phyloP scores from a whole-genome alignment of 2,113 vertebrate genomes.

The Tachycineta bicolor region DNA sequence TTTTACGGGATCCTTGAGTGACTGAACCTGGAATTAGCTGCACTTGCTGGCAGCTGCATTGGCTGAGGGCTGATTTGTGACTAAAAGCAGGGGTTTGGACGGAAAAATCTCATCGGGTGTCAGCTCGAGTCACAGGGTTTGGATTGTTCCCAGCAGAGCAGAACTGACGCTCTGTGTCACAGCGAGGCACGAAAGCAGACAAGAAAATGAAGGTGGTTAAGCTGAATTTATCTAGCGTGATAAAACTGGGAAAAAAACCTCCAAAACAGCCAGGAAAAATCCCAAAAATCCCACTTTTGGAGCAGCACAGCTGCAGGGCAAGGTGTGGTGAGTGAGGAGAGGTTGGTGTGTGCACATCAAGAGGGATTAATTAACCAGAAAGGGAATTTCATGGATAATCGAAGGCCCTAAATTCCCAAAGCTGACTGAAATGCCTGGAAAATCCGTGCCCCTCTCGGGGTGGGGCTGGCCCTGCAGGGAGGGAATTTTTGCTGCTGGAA shows the following conservation, averaged over 20 bases:
- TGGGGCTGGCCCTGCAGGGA: background rate
- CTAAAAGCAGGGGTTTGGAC: background rate
- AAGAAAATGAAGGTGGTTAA: background rate
- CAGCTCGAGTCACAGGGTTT: background rate
- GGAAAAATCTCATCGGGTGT: background rate
- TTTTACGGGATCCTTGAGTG: background rate
- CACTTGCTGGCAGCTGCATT: background rate
- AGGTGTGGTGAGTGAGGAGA: accelerated
- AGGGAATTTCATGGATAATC: background rate
- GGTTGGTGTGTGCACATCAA: background rate
- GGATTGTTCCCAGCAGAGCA: background rate
- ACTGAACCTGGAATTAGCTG: background rate
- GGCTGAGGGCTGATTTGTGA: background rate
- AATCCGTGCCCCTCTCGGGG: background rate
- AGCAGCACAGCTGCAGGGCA: too few species aligned
- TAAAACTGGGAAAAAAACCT: accelerated
- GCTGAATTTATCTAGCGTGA: background rate
- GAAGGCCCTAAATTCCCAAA: background rate
- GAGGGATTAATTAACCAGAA: background rate
- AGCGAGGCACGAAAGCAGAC: background rate
- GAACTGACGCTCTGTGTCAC: background rate
- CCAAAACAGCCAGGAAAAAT: background rate
- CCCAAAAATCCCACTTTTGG: accelerated
- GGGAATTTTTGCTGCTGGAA: background rate
- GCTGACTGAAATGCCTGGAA: background rate